Percentiles rank a stretch among this genome's conserved stretches.
Evolutionary conservation across 2,113 vertebrate genomes (phyloP).

Genomic region (Leucoraja erinaceus): DNA sequence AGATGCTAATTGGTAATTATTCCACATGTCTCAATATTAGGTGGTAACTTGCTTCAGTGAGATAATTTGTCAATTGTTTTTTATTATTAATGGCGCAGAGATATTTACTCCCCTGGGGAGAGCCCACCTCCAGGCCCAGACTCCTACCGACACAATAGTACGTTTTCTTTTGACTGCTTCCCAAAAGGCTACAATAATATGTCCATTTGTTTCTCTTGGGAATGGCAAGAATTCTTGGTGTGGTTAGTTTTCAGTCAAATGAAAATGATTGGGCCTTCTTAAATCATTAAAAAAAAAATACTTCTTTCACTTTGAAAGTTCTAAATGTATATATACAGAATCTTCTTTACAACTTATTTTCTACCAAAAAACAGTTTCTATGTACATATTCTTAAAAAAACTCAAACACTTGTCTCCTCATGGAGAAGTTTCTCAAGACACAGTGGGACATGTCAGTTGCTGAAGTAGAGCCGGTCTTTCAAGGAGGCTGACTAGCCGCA

Average conservation of each 20-base stretch:
- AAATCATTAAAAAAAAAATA: background rate
- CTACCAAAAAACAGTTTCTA: background rate
- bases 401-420: background rate
- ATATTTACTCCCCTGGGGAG: background rate
- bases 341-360: background rate
- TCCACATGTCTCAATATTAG: background rate
- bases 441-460: background rate
- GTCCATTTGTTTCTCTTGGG: background rate
- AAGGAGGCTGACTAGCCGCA: constrained; percentile 66
- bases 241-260: background rate
- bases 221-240: background rate
- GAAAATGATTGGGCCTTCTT: background rate
- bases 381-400: constrained; percentile 22
- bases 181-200: background rate
- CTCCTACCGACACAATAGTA: background rate
- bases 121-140: background rate
- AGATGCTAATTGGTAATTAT: background rate
- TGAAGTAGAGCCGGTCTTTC: constrained; percentile 45
- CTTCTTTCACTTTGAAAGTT: constrained; percentile 1
- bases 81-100: background rate
- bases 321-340: constrained; percentile 21
- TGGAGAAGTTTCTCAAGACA: background rate
- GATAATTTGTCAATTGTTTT: background rate
- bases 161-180: background rate
- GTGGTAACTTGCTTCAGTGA: constrained; percentile 1